These are phyloP conservation scores for Ciconia maguari DNA, from an alignment of 2,113 vertebrate genomes.

Conservation along the genomic window DNA sequence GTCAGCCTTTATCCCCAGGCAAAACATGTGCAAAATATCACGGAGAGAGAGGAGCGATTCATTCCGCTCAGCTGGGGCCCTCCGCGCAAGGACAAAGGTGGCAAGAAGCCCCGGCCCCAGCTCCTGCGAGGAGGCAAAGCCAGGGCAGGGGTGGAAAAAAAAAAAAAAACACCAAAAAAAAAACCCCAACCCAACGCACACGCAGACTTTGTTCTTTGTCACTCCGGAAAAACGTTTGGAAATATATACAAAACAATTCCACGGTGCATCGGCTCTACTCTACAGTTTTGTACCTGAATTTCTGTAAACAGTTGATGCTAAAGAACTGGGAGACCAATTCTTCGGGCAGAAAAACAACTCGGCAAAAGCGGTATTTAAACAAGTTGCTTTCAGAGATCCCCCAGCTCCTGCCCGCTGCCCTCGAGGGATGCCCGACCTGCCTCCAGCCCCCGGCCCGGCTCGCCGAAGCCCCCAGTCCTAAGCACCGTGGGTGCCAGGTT, in stretches of 20 bases:
- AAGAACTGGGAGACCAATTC: neutral
- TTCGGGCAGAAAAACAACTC: neutral
- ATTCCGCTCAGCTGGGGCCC: neutral
- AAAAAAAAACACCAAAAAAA: no score
- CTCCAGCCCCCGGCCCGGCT: neutral
- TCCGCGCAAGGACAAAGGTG: neutral
- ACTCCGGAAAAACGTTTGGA: neutral
- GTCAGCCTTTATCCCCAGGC: neutral
- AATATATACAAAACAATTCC: neutral
- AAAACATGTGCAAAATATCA: neutral
- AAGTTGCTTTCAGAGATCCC: accelerated
- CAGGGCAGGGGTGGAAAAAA: neutral
- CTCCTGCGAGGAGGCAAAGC: neutral
- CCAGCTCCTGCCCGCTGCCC: neutral
- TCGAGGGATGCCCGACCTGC: neutral
- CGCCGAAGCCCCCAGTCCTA: neutral
- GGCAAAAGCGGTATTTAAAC: neutral
- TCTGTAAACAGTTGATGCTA: neutral
- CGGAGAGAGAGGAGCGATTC: neutral
- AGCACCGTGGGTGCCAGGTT: neutral
- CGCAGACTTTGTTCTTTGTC: neutral
- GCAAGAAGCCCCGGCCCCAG: neutral
- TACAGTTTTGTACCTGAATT: neutral
- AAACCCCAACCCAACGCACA: neutral
- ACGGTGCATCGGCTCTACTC: neutral